Evolutionary conservation across 1,140 invertebrate species (phyloP).

Genomic region (Dendrolimus kikuchii): DNA sequence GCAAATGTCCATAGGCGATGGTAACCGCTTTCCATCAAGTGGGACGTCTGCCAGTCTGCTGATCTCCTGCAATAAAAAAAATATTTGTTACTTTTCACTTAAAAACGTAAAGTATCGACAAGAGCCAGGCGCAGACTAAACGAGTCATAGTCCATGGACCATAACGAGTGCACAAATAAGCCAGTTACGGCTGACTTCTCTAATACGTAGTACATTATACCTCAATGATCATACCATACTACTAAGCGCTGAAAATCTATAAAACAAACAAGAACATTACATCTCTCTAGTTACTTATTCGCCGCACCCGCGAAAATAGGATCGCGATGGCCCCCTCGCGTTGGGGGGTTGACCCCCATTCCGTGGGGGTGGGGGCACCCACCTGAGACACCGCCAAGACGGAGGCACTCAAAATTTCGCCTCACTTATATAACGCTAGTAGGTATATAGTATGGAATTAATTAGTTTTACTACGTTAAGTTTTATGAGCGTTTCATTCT

Average conservation of each 20-base stretch:
- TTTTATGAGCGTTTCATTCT: neutral
- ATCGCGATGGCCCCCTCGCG: constrained; percentile 8
- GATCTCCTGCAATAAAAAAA: no score
- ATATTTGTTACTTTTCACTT: no score
- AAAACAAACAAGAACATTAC: constrained; percentile 17
- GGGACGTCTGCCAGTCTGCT: no score
- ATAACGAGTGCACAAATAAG: no score
- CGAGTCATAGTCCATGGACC: no score
- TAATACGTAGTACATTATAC: neutral
- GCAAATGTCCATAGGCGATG: no score
- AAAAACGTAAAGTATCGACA: no score
- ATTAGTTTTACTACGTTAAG: constrained; percentile 14
- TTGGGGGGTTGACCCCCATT: no score
- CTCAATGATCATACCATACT: neutral
- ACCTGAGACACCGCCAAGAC: constrained; percentile 24
- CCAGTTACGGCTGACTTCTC: no score
- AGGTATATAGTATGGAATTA: constrained; percentile 16
- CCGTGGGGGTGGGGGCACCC: neutral
- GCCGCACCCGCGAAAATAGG: constrained; percentile 12
- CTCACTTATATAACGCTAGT: constrained; percentile 14
- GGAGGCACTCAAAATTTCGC: constrained; percentile 21
- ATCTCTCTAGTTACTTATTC: constrained; percentile 17
- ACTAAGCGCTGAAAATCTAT: constrained; percentile 1
- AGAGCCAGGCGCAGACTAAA: no score
- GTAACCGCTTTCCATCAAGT: no score